Conservation (phyloP, 2,797 vertebrate species). For the Eupleurogrammus muticus region DNA sequence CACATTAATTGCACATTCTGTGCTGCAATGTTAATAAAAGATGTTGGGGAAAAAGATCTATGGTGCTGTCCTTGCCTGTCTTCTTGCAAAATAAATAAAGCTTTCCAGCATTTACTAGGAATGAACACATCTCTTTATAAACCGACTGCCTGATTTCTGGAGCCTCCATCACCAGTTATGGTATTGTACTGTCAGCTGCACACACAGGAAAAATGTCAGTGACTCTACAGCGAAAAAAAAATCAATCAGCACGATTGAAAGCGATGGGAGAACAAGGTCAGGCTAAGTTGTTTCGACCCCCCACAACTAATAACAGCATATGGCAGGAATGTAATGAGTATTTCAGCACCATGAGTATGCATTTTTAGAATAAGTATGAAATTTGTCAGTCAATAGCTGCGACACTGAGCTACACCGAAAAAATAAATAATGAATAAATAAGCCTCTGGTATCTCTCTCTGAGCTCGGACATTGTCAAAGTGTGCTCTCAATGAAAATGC, state of each 20-base stretch:
- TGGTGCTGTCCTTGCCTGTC: conserved; percentile 2
- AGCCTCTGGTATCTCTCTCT: background rate
- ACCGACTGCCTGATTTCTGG: background rate
- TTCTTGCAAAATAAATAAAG: conserved; percentile 34
- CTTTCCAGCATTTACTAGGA: conserved; percentile 5
- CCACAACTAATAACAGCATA: background rate
- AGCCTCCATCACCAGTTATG: background rate
- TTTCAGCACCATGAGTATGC: conserved; percentile 5
- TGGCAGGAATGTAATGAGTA: background rate
- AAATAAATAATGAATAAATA: background rate
- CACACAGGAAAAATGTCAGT: conserved; percentile 12
- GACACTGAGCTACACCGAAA: background rate
- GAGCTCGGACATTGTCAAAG: conserved; percentile 18
- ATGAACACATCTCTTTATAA: conserved; percentile 1
- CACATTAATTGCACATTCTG: background rate
- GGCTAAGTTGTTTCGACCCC: background rate
- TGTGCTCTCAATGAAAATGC: conserved; percentile 23
- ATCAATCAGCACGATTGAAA: conserved; percentile 33
- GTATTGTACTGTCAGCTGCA: conserved; percentile 17
- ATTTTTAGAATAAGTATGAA: background rate
- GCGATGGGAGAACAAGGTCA: conserved; percentile 15
- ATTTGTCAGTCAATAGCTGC: background rate
- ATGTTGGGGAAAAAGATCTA: background rate
- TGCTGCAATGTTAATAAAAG: background rate
- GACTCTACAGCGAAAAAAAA: conserved; percentile 22